A percentile compares a stretch with the other conserved stretches of the same genome.
These are phyloP conservation scores for Okapia johnstoni DNA, from an alignment of 2,113 vertebrate species.

Conservation along the genomic window DNA sequence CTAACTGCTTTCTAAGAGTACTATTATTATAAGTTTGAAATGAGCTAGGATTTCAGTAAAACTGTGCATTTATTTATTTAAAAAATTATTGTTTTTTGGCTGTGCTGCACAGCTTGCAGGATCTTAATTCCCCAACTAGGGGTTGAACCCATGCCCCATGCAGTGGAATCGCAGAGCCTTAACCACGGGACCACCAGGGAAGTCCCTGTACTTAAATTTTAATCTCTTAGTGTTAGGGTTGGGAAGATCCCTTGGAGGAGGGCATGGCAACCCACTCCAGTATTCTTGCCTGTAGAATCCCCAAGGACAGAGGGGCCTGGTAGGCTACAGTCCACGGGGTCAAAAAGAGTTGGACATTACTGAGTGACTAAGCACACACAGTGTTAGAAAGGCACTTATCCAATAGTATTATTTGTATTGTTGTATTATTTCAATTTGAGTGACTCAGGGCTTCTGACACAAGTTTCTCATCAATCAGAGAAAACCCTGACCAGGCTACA, in stretches of 20 bases:
- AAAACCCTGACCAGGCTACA: not conserved
- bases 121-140: not conserved
- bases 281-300: not conserved
- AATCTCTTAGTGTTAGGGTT: not conserved
- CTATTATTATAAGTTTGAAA: not conserved
- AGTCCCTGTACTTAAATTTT: not conserved
- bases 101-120: not conserved
- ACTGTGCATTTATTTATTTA: not conserved
- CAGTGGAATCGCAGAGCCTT: not conserved
- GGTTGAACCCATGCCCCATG: not conserved
- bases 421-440: not conserved
- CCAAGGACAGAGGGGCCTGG: not conserved
- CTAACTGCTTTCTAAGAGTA: not conserved
- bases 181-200: not conserved
- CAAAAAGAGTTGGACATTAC: not conserved
- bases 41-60: not conserved
- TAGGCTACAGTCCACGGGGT: not conserved
- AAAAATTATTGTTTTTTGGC: not conserved
- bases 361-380: not conserved
- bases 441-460: not conserved
- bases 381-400: not conserved
- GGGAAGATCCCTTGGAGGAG: not conserved
- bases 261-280: not conserved
- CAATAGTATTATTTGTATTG: not conserved
- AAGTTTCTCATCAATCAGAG: not conserved